These are phyloP conservation scores for Heterotilapia buettikoferi DNA, from an alignment of 2,113 vertebrate genomes.

Conservation along the genomic window DNA sequence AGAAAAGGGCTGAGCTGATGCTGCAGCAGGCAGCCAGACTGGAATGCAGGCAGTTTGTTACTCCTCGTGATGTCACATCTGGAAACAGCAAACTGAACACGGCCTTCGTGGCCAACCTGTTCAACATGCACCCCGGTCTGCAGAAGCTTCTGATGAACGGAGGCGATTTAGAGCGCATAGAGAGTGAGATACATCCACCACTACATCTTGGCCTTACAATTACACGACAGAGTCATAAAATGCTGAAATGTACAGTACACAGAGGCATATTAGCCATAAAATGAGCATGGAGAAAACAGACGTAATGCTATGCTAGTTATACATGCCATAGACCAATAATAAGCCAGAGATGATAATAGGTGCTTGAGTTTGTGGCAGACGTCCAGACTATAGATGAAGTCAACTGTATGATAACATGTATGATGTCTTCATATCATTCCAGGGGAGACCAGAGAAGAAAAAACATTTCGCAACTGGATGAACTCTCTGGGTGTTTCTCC, in stretches of 20 bases:
- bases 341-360: background rate
- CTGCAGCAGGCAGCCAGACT: constrained; percentile 87
- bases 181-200: constrained; percentile 70
- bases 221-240: background rate
- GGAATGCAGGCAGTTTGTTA: constrained; percentile 95
- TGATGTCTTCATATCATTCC: background rate
- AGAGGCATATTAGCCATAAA: background rate
- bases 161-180: constrained; percentile 74
- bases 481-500: constrained; percentile 93
- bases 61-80: constrained; percentile 85
- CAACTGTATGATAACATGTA: background rate
- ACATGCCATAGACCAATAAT: background rate
- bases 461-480: constrained; percentile 97
- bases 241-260: background rate
- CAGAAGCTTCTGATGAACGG: constrained; percentile 69
- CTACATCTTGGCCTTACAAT: background rate
- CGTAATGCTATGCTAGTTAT: background rate
- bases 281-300: background rate
- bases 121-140: constrained; percentile 85
- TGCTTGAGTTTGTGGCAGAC: background rate
- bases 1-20: constrained; percentile 87
- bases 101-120: constrained; percentile 95
- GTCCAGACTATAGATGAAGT: background rate
- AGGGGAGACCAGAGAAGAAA: constrained; percentile 92
- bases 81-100: constrained; percentile 96